Evolutionary conservation across 2,113 vertebrate species (phyloP).

Genomic region (Cairina moschata): DNA sequence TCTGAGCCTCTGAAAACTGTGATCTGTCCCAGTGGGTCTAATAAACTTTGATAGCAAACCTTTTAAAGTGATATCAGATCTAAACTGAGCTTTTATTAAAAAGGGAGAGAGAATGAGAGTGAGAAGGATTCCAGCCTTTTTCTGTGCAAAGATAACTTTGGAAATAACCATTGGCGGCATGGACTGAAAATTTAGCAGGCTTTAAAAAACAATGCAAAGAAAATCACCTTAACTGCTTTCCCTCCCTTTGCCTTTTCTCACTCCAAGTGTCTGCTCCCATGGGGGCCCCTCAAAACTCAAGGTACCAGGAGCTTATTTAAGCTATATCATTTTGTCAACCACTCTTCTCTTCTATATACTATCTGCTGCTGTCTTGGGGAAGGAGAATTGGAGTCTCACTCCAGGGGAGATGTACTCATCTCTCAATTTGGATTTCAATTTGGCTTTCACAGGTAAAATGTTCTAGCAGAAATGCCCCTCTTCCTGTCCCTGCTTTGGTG

Average conservation of each 20-base stretch:
- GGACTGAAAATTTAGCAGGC: conserved; percentile 50
- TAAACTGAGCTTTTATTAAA: conserved; percentile 42
- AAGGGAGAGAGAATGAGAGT: conserved; percentile 9
- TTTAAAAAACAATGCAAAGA: conserved; percentile 28
- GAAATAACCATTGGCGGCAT: conserved; percentile 15
- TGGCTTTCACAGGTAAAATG: background rate
- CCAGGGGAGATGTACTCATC: background rate
- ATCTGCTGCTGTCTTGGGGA: background rate
- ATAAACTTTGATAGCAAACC: conserved; percentile 60
- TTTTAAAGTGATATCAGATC: conserved; percentile 67
- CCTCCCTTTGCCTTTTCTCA: conserved; percentile 35
- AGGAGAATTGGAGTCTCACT: background rate
- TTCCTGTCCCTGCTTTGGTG: background rate
- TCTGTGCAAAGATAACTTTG: conserved; percentile 50
- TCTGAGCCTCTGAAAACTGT: conserved; percentile 39
- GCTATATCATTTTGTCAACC: background rate
- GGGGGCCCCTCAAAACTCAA: conserved; percentile 9
- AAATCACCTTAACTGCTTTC: conserved; percentile 21
- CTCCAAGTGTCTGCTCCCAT: conserved; percentile 4
- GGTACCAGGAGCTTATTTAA: conserved; percentile 27
- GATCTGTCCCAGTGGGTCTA: conserved; percentile 58
- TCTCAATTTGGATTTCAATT: background rate
- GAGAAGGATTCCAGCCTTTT: conserved; percentile 7
- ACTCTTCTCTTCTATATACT: background rate
- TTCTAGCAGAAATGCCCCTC: background rate